Evolutionary conservation across 2,797 vertebrate genomes (phyloP).

Genomic region (Psittacula derbiana): DNA sequence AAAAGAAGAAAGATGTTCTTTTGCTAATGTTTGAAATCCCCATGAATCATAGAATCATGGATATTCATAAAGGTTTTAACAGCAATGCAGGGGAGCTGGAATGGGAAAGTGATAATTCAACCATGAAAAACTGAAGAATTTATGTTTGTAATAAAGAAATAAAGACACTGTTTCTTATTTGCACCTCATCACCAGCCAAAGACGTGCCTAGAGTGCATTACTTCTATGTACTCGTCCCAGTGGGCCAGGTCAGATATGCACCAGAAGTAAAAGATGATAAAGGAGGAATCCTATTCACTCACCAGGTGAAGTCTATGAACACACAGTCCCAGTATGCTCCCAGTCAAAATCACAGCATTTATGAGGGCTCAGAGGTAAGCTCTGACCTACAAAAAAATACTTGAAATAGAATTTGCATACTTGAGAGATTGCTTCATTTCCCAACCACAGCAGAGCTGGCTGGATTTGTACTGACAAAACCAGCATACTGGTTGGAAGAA

Average conservation of each 20-base stretch:
- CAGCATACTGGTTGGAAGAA: background rate
- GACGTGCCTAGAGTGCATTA: background rate
- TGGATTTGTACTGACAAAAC: background rate
- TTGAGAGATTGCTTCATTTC: background rate
- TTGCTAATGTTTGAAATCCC: background rate
- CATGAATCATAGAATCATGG: background rate
- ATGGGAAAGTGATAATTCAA: accelerated
- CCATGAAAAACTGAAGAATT: background rate
- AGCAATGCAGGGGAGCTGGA: background rate
- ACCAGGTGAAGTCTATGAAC: background rate
- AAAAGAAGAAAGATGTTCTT: background rate
- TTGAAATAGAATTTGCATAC: background rate
- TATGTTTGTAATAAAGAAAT: background rate
- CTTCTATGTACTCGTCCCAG: background rate
- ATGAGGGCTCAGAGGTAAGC: background rate
- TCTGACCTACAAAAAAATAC: background rate
- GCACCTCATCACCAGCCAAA: background rate
- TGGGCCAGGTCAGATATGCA: background rate
- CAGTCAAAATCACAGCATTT: background rate
- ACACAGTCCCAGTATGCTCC: background rate
- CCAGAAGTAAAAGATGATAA: background rate
- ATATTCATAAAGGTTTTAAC: background rate
- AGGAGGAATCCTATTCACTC: background rate
- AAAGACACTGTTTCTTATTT: background rate
- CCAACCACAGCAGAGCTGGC: background rate